Percentiles rank a stretch among this genome's conserved stretches.
Evolutionary conservation across 1,140 invertebrate genomes (phyloP).

Genomic region (Vanessa atalanta): DNA sequence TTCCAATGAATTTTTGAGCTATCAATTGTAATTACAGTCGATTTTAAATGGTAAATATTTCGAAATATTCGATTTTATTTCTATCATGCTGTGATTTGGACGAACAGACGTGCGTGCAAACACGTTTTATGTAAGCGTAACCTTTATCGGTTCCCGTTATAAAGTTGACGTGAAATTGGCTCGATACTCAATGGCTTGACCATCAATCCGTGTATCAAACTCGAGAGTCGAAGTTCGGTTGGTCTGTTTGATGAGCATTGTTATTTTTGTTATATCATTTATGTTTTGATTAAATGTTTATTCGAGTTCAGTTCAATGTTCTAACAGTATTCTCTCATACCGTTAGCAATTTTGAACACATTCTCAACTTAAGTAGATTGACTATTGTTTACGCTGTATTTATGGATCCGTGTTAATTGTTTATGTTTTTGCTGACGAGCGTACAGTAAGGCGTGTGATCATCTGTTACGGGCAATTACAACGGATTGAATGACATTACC

Average conservation of each 20-base stretch:
- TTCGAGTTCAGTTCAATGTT: neutral
- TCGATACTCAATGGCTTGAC: constrained; percentile 36
- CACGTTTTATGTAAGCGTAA: constrained; percentile 44
- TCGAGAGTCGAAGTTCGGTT: constrained; percentile 16
- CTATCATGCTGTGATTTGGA: constrained; percentile 55
- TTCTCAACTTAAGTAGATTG: neutral
- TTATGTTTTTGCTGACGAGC: constrained; percentile 9
- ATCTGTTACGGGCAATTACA: constrained; percentile 22
- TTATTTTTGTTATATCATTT: neutral
- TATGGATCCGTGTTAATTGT: constrained; percentile 8
- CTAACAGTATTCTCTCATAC: constrained; percentile 6
- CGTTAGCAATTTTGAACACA: constrained; percentile 2
- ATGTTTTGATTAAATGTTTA: constrained; percentile 6
- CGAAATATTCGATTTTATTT: constrained; percentile 48
- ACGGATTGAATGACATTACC: constrained; percentile 18
- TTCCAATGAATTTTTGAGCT: neutral
- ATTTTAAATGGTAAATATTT: constrained; percentile 27
- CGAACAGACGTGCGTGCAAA: constrained; percentile 54
- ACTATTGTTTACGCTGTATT: constrained; percentile 18
- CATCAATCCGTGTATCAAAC: constrained; percentile 26
- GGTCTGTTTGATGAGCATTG: neutral
- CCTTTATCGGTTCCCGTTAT: constrained; percentile 51
- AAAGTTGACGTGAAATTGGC: constrained; percentile 43
- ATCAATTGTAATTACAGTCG: neutral
- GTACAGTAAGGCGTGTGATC: constrained; percentile 19